Base-by-base conservation (phyloP, 1,140 invertebrate genomes). In the Oncopeltus fasciatus region DNA sequence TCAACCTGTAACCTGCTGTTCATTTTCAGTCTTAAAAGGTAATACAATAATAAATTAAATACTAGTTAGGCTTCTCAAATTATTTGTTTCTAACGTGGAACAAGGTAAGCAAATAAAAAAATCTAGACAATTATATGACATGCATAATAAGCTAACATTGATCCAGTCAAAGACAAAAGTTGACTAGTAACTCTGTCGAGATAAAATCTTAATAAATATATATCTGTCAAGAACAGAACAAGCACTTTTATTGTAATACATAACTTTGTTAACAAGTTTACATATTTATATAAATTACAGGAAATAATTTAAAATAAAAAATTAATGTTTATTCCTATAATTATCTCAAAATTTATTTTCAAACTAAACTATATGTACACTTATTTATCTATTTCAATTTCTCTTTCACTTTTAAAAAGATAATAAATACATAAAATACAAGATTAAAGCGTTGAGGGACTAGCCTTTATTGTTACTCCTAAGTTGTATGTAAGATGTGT, bases 381-480 rank as follows among this genome's bases (percentile, higher is more conserved):
- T 20, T 46, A 46, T 46, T 20, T 20, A 46, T 20, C 18, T n/a
- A 46, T 46, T 20, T 46, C 18, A 20, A 46, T 20, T 20, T 46
- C 18, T 20, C 18, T 53, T 26, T 24, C 20, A 24, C 26, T 53
- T 53, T 53, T 38, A 8, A 38, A 38, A 53, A 53, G 26, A 53
- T 53, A 53, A 53, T 53, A 53, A 53, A 53, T 53, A 53, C 24
- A 53, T 53, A 53, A 53, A 18, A 53, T 38, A 38, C 49, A 53
- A 24, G 16, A 53, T 53, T 59, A 59, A 59, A 59, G 57, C 31
- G 33, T 59, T 58, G 28, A 11, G 57, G 38, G 57, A 59, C 31
- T 33, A 59, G 31, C 38, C 31, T 33, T 33, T 44, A 44, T 59
- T 38, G 8, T 43, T 43, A n/a, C 2, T 59, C 57, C 12, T 14